phyloP scores from a whole-genome alignment of 1,140 invertebrate genomes.

The Coenobita brevimanus region DNA sequence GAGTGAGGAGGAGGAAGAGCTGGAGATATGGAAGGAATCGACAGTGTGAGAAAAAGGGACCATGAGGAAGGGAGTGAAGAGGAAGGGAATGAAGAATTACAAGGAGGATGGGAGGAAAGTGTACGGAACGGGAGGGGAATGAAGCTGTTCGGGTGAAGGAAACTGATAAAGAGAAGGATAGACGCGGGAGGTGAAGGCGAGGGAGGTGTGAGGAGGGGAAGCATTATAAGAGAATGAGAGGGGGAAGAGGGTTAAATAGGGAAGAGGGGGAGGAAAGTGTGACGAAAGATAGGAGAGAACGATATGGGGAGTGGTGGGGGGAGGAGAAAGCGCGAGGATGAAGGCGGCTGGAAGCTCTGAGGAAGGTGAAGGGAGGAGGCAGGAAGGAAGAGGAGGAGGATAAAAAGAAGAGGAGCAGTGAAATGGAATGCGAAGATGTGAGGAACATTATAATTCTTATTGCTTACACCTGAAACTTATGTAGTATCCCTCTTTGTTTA shows the following conservation, averaged over 20 bases:
- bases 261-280: not conserved
- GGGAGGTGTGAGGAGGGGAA: not conserved
- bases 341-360: not conserved
- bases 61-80: not conserved
- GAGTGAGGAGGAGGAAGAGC: not conserved
- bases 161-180: not conserved
- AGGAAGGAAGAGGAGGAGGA: not conserved
- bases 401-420: too few species aligned
- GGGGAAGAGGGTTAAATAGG: not conserved
- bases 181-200: too few species aligned
- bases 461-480: too few species aligned
- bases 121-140: not conserved
- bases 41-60: not conserved
- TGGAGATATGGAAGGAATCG: not conserved
- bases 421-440: not conserved
- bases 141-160: not conserved
- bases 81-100: not conserved
- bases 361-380: not conserved
- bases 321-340: not conserved
- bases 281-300: not conserved
- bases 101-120: not conserved
- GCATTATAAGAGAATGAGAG: not conserved
- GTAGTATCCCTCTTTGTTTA: too few species aligned
- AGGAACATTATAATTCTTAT: too few species aligned
- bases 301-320: too few species aligned